phyloP scores from a whole-genome alignment of 2,113 vertebrate species.

The Setophaga petechia region DNA sequence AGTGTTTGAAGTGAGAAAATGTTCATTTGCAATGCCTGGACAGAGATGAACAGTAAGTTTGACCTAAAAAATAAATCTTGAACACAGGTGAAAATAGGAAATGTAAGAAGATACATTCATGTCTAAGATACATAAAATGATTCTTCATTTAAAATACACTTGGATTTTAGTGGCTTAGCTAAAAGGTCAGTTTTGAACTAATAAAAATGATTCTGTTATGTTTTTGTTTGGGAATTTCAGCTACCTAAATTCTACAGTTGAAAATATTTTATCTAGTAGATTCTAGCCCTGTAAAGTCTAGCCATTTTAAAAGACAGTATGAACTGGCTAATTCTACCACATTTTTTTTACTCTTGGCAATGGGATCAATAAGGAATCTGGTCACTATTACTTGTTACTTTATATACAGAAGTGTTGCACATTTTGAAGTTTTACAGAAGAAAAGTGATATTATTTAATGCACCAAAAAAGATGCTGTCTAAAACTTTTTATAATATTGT shows the following conservation, averaged over 20 bases:
- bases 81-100: neutral
- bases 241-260: neutral
- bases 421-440: neutral
- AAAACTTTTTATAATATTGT: neutral
- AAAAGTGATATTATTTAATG: neutral
- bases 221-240: neutral
- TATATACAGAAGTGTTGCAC: neutral
- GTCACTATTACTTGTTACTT: neutral
- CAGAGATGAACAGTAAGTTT: neutral
- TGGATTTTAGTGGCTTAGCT: neutral
- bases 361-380: neutral
- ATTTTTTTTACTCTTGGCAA: neutral
- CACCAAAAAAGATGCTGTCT: neutral
- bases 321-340: neutral
- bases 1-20: neutral
- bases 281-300: neutral
- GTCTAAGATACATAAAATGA: neutral
- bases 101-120: neutral
- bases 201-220: neutral
- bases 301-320: neutral
- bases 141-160: neutral
- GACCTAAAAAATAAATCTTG: neutral
- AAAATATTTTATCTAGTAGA: neutral
- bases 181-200: neutral
- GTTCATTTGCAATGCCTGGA: neutral